Percentiles rank a stretch among this genome's conserved stretches.
Evolutionary conservation across 2,888 invertebrate genomes (phyloP).

Genomic region (Chloroclystis v-ata): DNA sequence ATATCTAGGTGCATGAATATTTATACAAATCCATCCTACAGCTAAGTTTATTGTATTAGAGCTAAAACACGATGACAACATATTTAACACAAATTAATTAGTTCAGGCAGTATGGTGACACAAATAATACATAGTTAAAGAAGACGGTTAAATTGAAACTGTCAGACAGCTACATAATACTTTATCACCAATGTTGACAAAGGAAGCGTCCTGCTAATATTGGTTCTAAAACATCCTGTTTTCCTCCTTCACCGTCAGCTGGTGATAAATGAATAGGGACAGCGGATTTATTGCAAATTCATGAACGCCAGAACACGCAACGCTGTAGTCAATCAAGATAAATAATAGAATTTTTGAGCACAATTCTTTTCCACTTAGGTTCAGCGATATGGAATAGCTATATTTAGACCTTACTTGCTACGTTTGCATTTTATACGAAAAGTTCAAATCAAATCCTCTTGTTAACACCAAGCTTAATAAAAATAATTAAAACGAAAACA

Average conservation of each 20-base stretch:
- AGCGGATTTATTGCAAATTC: slow-evolving; percentile 14
- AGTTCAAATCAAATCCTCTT: too few species aligned
- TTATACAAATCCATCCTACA: too few species aligned
- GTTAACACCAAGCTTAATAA: too few species aligned
- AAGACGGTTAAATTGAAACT: slow-evolving; percentile 1
- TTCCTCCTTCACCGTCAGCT: slow-evolving; percentile 15
- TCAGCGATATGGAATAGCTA: too few species aligned
- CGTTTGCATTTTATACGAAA: too few species aligned
- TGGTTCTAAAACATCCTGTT: slow-evolving; percentile 17
- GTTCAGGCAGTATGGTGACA: too few species aligned
- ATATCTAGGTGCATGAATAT: too few species aligned
- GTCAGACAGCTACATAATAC: slow-evolving; percentile 1
- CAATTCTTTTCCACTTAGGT: neutral
- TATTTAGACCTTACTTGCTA: too few species aligned
- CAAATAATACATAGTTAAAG: neutral
- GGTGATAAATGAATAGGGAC: slow-evolving; percentile 16
- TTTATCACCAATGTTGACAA: slow-evolving; percentile 14
- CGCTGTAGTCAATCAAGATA: slow-evolving; percentile 3
- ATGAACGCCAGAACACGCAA: slow-evolving; percentile 3
- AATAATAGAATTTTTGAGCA: slow-evolving; percentile 1
- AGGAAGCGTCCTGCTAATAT: slow-evolving; percentile 13
- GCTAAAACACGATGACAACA: too few species aligned
- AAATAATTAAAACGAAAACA: too few species aligned
- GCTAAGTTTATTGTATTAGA: too few species aligned
- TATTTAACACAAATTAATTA: too few species aligned